Conservation (phyloP, 2,888 invertebrate species). For the Tethea ocularis region DNA sequence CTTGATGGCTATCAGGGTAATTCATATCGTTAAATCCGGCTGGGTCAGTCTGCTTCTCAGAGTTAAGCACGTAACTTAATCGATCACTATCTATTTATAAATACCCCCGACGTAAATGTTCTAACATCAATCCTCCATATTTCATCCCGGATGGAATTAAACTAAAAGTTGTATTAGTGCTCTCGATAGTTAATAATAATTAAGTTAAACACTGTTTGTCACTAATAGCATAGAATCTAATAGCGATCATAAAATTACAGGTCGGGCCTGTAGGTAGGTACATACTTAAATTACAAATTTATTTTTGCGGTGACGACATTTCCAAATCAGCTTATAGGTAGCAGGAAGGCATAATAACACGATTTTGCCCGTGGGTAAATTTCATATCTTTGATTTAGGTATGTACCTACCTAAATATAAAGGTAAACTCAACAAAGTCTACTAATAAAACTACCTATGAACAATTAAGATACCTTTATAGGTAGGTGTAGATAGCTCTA, state of each 20-base stretch:
- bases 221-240: no score
- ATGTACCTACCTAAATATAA: not conserved
- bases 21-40: constrained; percentile 28
- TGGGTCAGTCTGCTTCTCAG: constrained; percentile 22
- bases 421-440: not conserved
- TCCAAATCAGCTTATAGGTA: not conserved
- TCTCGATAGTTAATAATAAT: not conserved
- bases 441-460: not conserved
- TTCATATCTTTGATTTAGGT: not conserved
- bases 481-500: no score
- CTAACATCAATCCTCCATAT: not conserved
- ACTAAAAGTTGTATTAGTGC: not conserved
- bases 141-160: not conserved
- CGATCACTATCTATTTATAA: constrained; percentile 28
- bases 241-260: not conserved
- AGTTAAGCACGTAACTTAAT: constrained; percentile 24
- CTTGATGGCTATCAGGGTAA: constrained; percentile 7
- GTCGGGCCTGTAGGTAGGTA: not conserved
- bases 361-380: not conserved
- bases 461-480: not conserved
- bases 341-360: not conserved
- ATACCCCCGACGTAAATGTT: constrained; percentile 7
- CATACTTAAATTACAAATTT: not conserved
- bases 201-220: no score
- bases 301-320: no score